These are phyloP conservation scores for Pseudorhombus dupliciocellatus DNA, from an alignment of 2,113 vertebrate genomes.

Conservation along the genomic window DNA sequence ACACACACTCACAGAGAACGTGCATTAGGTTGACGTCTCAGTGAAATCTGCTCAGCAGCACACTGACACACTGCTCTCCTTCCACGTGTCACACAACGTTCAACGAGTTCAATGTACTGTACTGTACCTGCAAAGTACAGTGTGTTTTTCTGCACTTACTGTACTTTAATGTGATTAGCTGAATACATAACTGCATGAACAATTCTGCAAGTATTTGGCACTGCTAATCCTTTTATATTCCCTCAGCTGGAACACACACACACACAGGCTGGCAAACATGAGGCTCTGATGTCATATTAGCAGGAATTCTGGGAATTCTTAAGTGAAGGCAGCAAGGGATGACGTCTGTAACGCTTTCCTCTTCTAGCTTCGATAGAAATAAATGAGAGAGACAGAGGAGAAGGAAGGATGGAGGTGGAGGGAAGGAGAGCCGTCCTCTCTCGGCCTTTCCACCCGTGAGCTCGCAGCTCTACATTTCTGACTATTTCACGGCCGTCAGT, in stretches of 20 bases:
- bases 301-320: constrained; percentile 6
- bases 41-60: constrained; percentile 11
- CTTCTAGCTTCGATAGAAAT: not conserved
- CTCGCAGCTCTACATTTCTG: constrained; percentile 62
- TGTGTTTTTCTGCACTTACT: not conserved
- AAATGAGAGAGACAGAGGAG: not conserved
- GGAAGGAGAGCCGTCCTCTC: constrained; percentile 34
- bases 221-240: constrained; percentile 60
- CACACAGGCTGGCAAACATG: not conserved
- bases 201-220: constrained; percentile 57
- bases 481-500: constrained; percentile 68
- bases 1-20: constrained; percentile 26
- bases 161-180: constrained; percentile 3
- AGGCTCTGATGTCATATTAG: not conserved
- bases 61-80: no score
- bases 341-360: no score
- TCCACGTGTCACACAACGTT: constrained; percentile 9
- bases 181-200: constrained; percentile 45
- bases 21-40: constrained; percentile 43
- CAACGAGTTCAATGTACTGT: constrained; percentile 5
- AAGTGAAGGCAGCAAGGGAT: no score
- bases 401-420: constrained; percentile 9
- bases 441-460: constrained; percentile 46
- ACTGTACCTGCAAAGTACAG: not conserved
- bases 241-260: constrained; percentile 43